Base-by-base conservation (phyloP, 2,888 invertebrate species). In the Drosophila monieri region DNA sequence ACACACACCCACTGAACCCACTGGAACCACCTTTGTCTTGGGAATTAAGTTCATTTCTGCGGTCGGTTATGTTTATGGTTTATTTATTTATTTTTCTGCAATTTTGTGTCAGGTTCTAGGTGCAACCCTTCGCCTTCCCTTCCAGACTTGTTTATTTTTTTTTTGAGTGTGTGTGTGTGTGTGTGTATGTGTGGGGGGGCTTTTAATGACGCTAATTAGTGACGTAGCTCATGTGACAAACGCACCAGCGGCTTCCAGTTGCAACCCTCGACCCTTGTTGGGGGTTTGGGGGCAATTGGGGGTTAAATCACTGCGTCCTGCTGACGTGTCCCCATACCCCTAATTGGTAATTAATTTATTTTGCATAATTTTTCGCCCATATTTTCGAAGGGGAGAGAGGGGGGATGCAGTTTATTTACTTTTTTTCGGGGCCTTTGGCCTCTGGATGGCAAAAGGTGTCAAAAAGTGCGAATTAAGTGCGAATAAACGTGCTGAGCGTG, bases 201-300 rank as follows among this genome's bases (percentile, higher is more conserved):
- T 83, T 89, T 89, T 90, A 91, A 91, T 91, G 91, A 90, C 90
- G 90, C 91, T 90, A 91, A 91, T 91, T 91, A 91, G 91, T 91
- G 90, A 89, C 54, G 47, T 39, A 37, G 32, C 89, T 89, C 89
- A 84, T 88, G 89, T 90, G 90, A 90, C 90, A 90, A 90, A 89
- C 89, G 89, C 83, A 78, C 77, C 86, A 84, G 80, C 77, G 66
- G 43, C 52, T 12, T 39, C 4, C 14, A 6, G 15, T 18, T 41
- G 41, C 47, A 48, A 27, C 49, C 43, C 66, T 30, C 18, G 12
- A 12, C n/a, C 6, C n/a, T 2, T 14, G 2, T n/a, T n/a, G n/a
- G 35, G 35, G n/a, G 21, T 0, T 3, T 21, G 3, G 21, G 21
- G 21, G 21, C 21, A 0, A 23, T 35, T 2, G 35, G 35, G 35